Evolutionary conservation across 30 jellyfish, hydroid and myxozoan species (phyloP), one percentile per base, ranked within the genome.

Genomic region (Turritopsis dohrnii): DNA sequence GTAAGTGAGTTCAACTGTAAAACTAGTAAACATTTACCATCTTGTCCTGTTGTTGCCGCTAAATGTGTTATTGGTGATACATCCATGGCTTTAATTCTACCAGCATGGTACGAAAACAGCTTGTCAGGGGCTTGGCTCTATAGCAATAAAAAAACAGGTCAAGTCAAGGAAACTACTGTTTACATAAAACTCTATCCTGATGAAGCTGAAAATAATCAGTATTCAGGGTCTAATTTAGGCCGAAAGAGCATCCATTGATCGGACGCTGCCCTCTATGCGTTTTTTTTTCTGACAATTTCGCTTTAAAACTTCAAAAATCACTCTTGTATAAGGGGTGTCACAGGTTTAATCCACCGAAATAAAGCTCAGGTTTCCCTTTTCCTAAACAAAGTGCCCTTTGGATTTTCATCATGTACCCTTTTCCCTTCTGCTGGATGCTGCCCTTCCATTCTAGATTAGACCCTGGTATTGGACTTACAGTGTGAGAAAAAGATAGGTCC

Each of bases 101-200:
- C 98, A 76, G 98, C 89, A 74, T 93, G 98, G 65, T 79, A 93
- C 27, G 96, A 88, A 52, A 65, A 85, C 27, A 93, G 41, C 71
- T 84, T 85, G 65, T 76, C 80, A 22, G 98, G 98, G 22, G 95
- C 94, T 75, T 93, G 98, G 69, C 98, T 93, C 98, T 93, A 88
- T 17, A 29, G 53, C 54, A 29, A 16, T 29, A 41, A 66, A 75
- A 60, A 60, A 60, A 60, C 22, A 60, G 21, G 73, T 18, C 0
- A 23, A 60, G 21, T 18, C 19, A 18, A 23, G 21, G 19, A 60
- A 60, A 0, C 21, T 60, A 60, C 21, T 18, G 73, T 60, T 23
- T 60, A 23, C 73, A 60, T 60, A 23, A 0, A 18, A 18, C 73
- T 18, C 19, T 60, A 18, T 60, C 21, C 21, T 0, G 21, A 60